Evolutionary conservation across 1,140 invertebrate genomes (phyloP), one percentile per base, ranked within the genome.

Genomic region (Drosophila paulistorum): DNA sequence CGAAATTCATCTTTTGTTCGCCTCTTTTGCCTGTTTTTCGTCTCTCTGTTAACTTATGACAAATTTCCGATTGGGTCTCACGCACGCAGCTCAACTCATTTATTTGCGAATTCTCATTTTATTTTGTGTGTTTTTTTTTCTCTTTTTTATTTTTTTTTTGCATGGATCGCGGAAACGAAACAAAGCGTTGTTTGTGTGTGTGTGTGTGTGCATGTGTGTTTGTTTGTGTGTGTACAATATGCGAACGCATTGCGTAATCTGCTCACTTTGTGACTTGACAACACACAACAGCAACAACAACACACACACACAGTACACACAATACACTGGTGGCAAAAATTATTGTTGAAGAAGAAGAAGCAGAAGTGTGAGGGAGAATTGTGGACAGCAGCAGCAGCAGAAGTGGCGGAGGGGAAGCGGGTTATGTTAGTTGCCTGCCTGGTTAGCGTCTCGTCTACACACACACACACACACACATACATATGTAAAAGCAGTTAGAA

Each of bases 211-310:
- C 57, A 42, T 74, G 14, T 75, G 13, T 23, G 20, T 23, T 23
- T 23, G 20, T 23, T 23, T 23, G 20, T 74, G 37, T 39, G 23
- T 60, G 54, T 26, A 60, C 30, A 33, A 60, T 37, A 63, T 17
- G 39, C 57, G 77, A 90, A 90, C 87, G 86, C 87, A 90, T 90
- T 90, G 87, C 87, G 87, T 90, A 90, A 90, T 90, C 81, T 60
- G 35, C 68, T 71, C 69, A 14, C 39, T 69, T 74, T 73, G 64
- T 59, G 65, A 74, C 83, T 86, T 86, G 83, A 87, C 83, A 86
- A 86, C 83, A 79, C 68, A 75, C 81, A 80, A n/a, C 66, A 55
- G 68, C 20, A 23, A 23, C 20, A 23, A 17, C 66, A 55, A 71
- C 77, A 67, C 64, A 39, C 7, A 26, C 23, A 26, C 26, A 30